Evolutionary conservation across 2,797 vertebrate genomes (phyloP).

Genomic region (Nasua narica): DNA sequence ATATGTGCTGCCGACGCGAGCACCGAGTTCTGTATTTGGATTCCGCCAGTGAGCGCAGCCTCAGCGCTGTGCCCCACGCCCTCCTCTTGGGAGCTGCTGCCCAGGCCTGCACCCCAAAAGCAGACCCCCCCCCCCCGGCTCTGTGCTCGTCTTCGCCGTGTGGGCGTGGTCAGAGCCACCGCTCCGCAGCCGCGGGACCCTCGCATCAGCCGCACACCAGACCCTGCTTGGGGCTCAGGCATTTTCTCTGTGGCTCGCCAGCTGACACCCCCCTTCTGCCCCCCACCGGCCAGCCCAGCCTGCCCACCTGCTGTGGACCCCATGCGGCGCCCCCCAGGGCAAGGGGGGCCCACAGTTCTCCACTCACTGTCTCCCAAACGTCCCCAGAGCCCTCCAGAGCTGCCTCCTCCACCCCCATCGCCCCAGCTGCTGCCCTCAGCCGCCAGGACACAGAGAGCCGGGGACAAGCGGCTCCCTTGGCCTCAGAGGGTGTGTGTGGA

Average conservation of each 20-base stretch:
- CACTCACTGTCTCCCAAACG: neutral
- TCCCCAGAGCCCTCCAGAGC: neutral
- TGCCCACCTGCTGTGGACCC: neutral
- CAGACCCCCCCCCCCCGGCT: neutral
- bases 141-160: neutral
- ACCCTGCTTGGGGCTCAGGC: too few species aligned
- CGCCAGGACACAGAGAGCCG: neutral
- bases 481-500: neutral
- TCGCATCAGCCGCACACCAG: neutral
- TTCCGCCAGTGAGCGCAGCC: neutral
- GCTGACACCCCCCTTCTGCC: too few species aligned
- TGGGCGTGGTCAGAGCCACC: neutral
- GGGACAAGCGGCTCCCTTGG: neutral
- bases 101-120: neutral
- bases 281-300: neutral
- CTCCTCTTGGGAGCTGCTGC: neutral
- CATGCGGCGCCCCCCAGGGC: neutral
- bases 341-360: neutral
- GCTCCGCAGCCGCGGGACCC: neutral
- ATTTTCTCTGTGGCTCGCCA: neutral
- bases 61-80: rapidly evolving
- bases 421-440: neutral
- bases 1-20: too few species aligned
- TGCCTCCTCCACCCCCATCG: neutral
- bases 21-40: neutral